Evolutionary conservation across 92 coral and sea anemone genomes (phyloP), one percentile per base, ranked within the genome.

Genomic region (Zoanthus sansibaricus): DNA sequence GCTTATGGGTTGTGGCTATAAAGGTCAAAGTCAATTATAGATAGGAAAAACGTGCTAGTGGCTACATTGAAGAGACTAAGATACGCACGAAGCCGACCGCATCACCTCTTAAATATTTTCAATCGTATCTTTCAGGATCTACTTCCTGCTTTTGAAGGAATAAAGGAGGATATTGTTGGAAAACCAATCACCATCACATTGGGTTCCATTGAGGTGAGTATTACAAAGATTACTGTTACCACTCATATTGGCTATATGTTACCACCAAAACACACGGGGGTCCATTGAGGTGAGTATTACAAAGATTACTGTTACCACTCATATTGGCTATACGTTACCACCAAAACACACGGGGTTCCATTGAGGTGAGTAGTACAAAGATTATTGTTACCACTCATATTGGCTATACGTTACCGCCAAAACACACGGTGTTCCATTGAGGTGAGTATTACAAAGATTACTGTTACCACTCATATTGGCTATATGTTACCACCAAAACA

Each of bases 141-240:
- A 72, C 44, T 94, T 18, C 89, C 93, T 64, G 88, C 92, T 15
- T 94, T 92, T 77, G 83, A 92, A 83, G 98, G 95, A 45, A 82
- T 97, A 54, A 95, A 95, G 79, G 84, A 94, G 20, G 94, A 93
- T 75, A 88, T 97, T n/a, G 80, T 92, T 55, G 90, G 91, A 78
- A 89, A 79, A 72, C 98, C 98, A 32, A 58, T 97, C 31, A 86
- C 88, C 8, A 93, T 94, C 48, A 87, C 86, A 48, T 89, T 97
- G 67, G 99, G 99, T 49, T 90, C 92, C 11, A 31, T 97, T n/a
- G 94, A 93, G 97, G 99, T 97, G 66, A 52, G 88, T 59, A 69
- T 2, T 9, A 11, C 9, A 11, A 69, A 31, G 44, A 20, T 3
- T 8, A 11, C 46, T 1, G 14, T 69, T 16, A 67, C 21, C 20